Evolutionary conservation across 2,888 invertebrate genomes (phyloP), one percentile per base, ranked within the genome.

Genomic region (Podabrus alpinus): DNA sequence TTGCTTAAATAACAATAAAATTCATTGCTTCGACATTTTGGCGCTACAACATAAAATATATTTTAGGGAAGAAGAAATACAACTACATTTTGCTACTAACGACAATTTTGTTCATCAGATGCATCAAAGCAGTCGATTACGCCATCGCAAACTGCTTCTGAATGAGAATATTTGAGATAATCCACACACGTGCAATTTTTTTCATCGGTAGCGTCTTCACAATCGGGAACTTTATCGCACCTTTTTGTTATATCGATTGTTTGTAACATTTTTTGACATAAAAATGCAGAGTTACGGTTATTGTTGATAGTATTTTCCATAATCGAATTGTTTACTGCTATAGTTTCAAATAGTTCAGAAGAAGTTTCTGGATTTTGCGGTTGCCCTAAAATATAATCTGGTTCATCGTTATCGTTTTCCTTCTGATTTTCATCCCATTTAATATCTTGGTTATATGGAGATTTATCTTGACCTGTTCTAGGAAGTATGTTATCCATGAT

Each of bases 121-220:
- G 89, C 87, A 88, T 95, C 94, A 61, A 88, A 87, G 83, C 95
- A 95, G 83, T 96, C 94, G 3, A 90, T 87, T 76, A 90, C 88
- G 16, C 94, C 94, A 86, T 96, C 93, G 85, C 96, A 96, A 77
- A 95, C 88, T 0, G 92, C 89, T 9, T 88, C 86, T 11, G 90
- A 88, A 76, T 89, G 81, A 1, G 86, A 83, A 15, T 88, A 87
- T 72, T 86, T 85, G 62, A 95, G 86, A 82, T 91, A 92, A 82
- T 95, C 94, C n/a, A 87, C 88, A 83, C 95, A 95, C 0, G 89
- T 89, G 84, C 96, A 96, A 75, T 90, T 87, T 5, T 89, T 84
- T 87, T 96, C 96, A 85, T 96, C 96, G 0, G 93, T 93, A 4
- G 93, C 94, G 87, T 96, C 96, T 86, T 95, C 94, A 85, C 96